Evolutionary conservation across 2,888 invertebrate genomes (phyloP).

Genomic region (Scelioninae gen. 2): DNA sequence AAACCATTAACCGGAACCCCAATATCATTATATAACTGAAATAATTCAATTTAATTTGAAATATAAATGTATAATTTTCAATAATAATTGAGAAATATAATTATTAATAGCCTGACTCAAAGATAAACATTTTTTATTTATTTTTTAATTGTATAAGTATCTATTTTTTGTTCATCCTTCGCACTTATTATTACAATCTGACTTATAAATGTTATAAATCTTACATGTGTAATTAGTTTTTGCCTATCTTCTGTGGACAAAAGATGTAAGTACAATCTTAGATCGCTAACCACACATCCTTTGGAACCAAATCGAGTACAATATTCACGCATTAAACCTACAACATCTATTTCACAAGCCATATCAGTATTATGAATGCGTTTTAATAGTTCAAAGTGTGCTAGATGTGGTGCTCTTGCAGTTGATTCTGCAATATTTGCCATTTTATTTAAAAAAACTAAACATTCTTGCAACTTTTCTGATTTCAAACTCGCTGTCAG

Average conservation of each 20-base stretch:
- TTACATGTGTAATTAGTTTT: conserved; percentile 77
- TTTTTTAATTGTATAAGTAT: no score
- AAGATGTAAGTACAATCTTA: conserved; percentile 84
- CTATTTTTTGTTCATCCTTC: no score
- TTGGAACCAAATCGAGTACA: conserved; percentile 89
- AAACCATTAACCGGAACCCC: conserved; percentile 70
- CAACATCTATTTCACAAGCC: conserved; percentile 74
- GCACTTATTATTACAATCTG: no score
- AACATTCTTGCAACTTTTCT: conserved; percentile 70
- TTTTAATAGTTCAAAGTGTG: conserved; percentile 85
- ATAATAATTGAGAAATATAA: no score
- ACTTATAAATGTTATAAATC: no score
- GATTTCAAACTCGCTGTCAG: conserved; percentile 72
- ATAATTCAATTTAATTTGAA: neutral
- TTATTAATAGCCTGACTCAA: no score
- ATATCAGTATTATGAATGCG: conserved; percentile 74
- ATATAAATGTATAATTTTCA: neutral
- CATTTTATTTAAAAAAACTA: conserved; percentile 72
- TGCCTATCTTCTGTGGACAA: conserved; percentile 81
- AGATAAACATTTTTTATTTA: no score
- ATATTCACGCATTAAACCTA: conserved; percentile 86
- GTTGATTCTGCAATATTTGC: conserved; percentile 66
- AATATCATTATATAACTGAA: conserved; percentile 70
- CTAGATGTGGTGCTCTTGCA: conserved; percentile 89
- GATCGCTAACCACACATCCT: conserved; percentile 89